phyloP scores from a whole-genome alignment of 2,888 invertebrate genomes.

The Erynnis tages region DNA sequence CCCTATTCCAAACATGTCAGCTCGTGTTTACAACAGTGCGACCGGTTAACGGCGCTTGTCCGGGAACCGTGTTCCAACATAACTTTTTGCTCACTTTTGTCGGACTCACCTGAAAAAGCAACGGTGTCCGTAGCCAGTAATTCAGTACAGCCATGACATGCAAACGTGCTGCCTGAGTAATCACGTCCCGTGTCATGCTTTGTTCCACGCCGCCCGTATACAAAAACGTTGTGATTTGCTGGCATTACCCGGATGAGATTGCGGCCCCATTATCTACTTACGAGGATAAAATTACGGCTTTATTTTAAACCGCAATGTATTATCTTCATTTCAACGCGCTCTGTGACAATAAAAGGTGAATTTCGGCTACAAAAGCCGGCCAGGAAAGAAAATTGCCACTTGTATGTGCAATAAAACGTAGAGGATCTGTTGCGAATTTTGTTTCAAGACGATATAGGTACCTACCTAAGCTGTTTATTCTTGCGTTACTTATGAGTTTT shows the following conservation, averaged over 20 bases:
- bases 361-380: constrained; percentile 7
- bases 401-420: not conserved
- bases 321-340: constrained; percentile 23
- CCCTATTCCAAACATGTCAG: constrained; percentile 37
- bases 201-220: constrained; percentile 53
- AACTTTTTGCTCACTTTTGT: constrained; percentile 66
- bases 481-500: too few species aligned
- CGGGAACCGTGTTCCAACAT: constrained; percentile 48
- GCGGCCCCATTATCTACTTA: constrained; percentile 26
- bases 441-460: not conserved
- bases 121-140: constrained; percentile 49
- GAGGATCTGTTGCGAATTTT: not conserved
- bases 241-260: constrained; percentile 29
- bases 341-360: constrained; percentile 18
- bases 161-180: constrained; percentile 67
- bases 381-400: not conserved
- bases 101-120: constrained; percentile 59
- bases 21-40: constrained; percentile 57
- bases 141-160: constrained; percentile 68
- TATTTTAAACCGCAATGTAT: constrained; percentile 27
- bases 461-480: too few species aligned
- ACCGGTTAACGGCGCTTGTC: constrained; percentile 57
- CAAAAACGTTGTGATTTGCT: constrained; percentile 64
- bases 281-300: constrained; percentile 27
- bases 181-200: constrained; percentile 74